These are phyloP conservation scores for Hestina assimilis DNA, from an alignment of 1,140 invertebrate species.

Conservation along the genomic window DNA sequence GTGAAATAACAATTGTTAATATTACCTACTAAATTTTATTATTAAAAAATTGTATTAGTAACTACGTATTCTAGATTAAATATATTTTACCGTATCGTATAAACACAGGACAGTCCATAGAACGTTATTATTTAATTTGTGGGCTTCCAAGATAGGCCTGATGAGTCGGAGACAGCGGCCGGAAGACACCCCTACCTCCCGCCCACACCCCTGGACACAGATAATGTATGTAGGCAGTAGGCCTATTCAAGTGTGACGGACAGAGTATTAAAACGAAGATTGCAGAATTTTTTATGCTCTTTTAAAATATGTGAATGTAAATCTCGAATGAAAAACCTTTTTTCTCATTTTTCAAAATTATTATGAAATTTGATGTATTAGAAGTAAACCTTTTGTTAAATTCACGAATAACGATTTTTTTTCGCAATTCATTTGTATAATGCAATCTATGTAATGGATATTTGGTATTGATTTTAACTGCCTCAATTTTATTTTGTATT, in stretches of 20 bases:
- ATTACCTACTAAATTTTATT: no score
- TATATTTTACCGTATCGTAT: no score
- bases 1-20: no score
- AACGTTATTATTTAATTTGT: conserved; percentile 72
- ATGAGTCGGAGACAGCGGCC: conserved; percentile 72
- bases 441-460: no score
- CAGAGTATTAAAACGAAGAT: conserved; percentile 47
- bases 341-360: not conserved
- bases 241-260: conserved; percentile 58
- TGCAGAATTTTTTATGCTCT: conserved; percentile 23
- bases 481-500: no score
- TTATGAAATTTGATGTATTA: conserved; percentile 10
- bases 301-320: conserved; percentile 11
- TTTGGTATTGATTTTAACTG: no score
- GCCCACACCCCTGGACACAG: conserved; percentile 40
- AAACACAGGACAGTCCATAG: conserved; percentile 12
- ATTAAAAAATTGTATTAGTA: no score
- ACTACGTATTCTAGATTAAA: no score
- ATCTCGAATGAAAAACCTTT: conserved; percentile 1
- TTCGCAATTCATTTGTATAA: no score
- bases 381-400: no score
- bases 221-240: conserved; percentile 51
- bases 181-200: conserved; percentile 48
- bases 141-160: conserved; percentile 68
- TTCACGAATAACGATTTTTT: no score